Evolutionary conservation across 2,797 vertebrate genomes (phyloP), one percentile per base, ranked within the genome.

Genomic region (Danio albolineatus): DNA sequence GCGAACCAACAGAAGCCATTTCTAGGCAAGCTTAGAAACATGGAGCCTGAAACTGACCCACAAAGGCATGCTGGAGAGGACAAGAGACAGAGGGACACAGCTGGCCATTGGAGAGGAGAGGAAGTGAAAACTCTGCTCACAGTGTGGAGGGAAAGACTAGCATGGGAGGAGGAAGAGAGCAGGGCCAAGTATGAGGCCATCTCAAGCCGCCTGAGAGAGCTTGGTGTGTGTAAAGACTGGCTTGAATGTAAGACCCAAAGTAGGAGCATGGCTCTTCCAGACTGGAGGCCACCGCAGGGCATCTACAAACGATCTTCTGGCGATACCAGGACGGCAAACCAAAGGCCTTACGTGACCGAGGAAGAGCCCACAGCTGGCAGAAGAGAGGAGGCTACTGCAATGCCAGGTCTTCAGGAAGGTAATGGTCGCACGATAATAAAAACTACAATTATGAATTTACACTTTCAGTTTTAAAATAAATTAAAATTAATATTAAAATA

Each of bases 1-100:
- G 72, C 61, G 72, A 48, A 84, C 51, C 78, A 86, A 80, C 83
- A 91, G 91, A 93, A 96, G 95, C 94, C 95, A 95, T 96, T 98
- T 96, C 96, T 95, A 96, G 96, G 97, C 96, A 95, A 94, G 95
- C 92, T 96, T 95, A 93, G 95, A 95, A 96, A 95, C 95, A 96
- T 96, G 96, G 95, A 97, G 94, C 92, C 92, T 93, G 93, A 91
- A 94, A 93, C 94, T 89, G 92, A 94, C 88, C 95, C 94, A 92
- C 94, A 93, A 91, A 96, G 95, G 93, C 91, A 91, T 86, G 87
- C 46, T 28, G 84, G 82, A 82, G 59, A 82, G 56, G 85, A 89
- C 79, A 89, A 86, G 21, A 85, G 85, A 41, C 67, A 78, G 17
- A 86, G 84, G 85, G 88, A 81, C 78, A 81, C 82, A 76, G 88